These are phyloP conservation scores for Ennomos fuscantarius DNA, from an alignment of 2,888 invertebrate genomes.

Conservation along the genomic window DNA sequence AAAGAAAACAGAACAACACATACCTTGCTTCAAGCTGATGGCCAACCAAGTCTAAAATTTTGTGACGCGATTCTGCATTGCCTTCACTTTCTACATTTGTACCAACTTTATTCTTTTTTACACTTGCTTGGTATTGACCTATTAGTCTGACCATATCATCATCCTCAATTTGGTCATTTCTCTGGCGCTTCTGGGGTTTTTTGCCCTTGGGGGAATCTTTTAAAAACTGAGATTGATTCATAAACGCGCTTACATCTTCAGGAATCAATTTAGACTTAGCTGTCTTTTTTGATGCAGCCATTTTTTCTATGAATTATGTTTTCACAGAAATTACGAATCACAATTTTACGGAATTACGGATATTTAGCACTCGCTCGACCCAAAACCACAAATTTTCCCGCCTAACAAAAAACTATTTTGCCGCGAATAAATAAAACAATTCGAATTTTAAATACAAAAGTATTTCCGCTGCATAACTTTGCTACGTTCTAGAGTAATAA, in stretches of 20 bases:
- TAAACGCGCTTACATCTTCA: constrained; percentile 60
- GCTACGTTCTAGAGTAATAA: too few relatives aligned
- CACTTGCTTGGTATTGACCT: constrained; percentile 52
- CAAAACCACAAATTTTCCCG: constrained; percentile 3
- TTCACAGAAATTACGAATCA: too few relatives aligned
- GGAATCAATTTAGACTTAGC: constrained; percentile 59
- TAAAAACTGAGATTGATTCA: constrained; percentile 60
- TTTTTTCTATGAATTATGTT: constrained; percentile 26
- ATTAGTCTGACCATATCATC: constrained; percentile 57
- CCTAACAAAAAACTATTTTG: constrained; percentile 1
- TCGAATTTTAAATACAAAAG: constrained; percentile 1
- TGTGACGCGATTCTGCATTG: constrained; percentile 63
- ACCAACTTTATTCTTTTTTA: constrained; percentile 62
- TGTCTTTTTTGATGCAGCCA: constrained; percentile 59
- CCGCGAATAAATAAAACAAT: constrained; percentile 2
- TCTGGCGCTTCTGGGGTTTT: constrained; percentile 57
- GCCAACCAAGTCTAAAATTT: constrained; percentile 63
- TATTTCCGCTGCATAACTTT: neutral
- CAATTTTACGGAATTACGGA: too few relatives aligned
- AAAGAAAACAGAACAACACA: constrained; percentile 9
- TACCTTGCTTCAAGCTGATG: constrained; percentile 67
- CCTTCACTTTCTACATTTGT: constrained; percentile 51
- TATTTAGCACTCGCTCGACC: too few relatives aligned
- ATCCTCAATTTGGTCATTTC: constrained; percentile 49
- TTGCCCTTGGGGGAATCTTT: constrained; percentile 59